A percentile compares a stretch with the other conserved stretches of the same genome.
Conservation (phyloP, 2,113 vertebrate species). For the Xiphorhynchus elegans region DNA sequence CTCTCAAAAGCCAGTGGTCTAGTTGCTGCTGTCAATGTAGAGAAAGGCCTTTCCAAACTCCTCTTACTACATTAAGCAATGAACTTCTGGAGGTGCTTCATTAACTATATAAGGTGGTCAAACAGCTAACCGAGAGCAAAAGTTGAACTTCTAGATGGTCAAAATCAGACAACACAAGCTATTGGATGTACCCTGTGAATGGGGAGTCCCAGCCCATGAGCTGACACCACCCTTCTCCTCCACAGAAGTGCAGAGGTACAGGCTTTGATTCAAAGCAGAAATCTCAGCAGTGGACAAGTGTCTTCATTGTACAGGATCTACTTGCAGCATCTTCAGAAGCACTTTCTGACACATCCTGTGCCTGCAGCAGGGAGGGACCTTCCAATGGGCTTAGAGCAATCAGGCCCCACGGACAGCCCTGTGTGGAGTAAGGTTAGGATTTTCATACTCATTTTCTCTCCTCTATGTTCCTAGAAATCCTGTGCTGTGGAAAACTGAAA, state of each 20-base stretch:
- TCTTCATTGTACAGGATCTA: not conserved
- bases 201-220: not conserved
- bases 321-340: not conserved
- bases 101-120: not conserved
- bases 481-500: slow-evolving; percentile 13
- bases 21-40: not conserved
- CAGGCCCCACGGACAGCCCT: not conserved
- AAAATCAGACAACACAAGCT: not conserved
- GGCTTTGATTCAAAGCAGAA: not conserved
- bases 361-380: not conserved
- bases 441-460: not conserved
- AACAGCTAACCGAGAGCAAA: not conserved
- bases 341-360: not conserved
- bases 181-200: rapidly evolving
- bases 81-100: not conserved
- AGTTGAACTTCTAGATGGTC: not conserved
- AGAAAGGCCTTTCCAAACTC: not conserved
- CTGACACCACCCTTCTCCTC: rapidly evolving
- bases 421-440: not conserved
- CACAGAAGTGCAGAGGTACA: rapidly evolving
- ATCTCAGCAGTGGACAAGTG: not conserved
- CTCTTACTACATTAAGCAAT: not conserved
- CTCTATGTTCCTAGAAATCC: not conserved
- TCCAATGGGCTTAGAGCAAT: not conserved
- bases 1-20: not conserved